Base-by-base conservation (phyloP, 92 coral and sea anemone genomes). In the Paramuricea clavata region DNA sequence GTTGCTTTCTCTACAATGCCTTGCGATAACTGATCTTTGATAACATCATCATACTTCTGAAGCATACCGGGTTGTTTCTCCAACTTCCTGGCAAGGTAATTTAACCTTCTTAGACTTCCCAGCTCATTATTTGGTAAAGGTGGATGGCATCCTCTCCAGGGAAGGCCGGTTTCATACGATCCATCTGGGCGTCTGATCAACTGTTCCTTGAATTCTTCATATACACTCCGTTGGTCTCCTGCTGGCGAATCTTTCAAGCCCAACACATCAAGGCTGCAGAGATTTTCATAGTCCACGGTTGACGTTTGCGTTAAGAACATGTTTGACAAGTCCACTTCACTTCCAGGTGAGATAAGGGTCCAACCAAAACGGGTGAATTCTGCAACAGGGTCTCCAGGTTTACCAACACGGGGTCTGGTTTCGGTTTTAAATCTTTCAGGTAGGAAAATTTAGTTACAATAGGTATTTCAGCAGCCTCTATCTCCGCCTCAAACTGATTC, bases 371-470 rank as follows among this genome's bases (percentile, higher is more conserved):
- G 49, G 1, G 94, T 89, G 13, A 89, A 76, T 61, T 89, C 92
- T 7, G 92, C 89, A 5, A 92, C 83, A 0, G 90, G 94, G 6
- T 81, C 83, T 23, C 88, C 89, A 0, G 90, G 92, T 19, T 80
- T 54, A 11, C 92, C 90, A 12, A 75, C 52, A 57, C 39, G 72
- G 5, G 90, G 92, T 28, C 43, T 47, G 15, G 76, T 81, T 60
- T 81, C 87, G n/a, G 92, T 92, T 83, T 92, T 88, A 31, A 88
- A 69, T n/a, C n/a, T n/a, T n/a, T n/a, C n/a, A n/a, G n/a, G n/a
- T n/a, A n/a, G n/a, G n/a, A n/a, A n/a, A n/a, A n/a, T n/a, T n/a
- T n/a, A n/a, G n/a, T n/a, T n/a, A n/a, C n/a, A n/a, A n/a, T n/a
- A n/a, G n/a, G n/a, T n/a, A n/a, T n/a, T n/a, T n/a, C n/a, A n/a